Percentiles rank a stretch among this genome's conserved stretches.
Conservation (phyloP, 2,888 invertebrate species). For the Ormyrus thymus region DNA sequence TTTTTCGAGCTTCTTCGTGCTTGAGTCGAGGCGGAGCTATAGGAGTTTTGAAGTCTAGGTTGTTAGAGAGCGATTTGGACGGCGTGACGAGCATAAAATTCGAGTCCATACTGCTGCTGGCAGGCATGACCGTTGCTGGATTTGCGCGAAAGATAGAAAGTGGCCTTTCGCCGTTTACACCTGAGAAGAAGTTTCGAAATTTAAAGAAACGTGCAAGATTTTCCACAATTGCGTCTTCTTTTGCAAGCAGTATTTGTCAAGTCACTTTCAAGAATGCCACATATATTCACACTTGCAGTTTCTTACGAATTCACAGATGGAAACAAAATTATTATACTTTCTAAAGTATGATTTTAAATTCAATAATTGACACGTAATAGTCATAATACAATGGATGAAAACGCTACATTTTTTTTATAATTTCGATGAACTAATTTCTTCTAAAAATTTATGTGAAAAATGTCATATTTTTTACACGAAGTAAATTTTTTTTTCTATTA, state of each 20-base stretch:
- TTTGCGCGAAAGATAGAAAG: conserved; percentile 20
- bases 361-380: too few species aligned
- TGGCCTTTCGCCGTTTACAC: conserved; percentile 18
- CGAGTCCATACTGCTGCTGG: neutral
- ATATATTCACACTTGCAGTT: too few species aligned
- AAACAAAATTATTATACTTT: neutral
- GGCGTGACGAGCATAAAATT: neutral
- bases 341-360: neutral
- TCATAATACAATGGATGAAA: too few species aligned
- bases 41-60: conserved; percentile 75
- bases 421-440: too few species aligned
- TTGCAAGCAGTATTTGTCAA: too few species aligned
- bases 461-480: too few species aligned
- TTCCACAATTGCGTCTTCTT: too few species aligned
- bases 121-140: too few species aligned
- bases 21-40: conserved; percentile 76
- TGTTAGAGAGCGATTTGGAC: neutral
- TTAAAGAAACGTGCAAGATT: neutral
- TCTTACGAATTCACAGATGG: neutral
- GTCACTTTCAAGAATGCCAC: too few species aligned
- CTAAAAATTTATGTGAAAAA: too few species aligned
- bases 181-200: neutral
- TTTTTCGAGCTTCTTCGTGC: conserved; percentile 75
- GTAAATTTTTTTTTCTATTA: too few species aligned
- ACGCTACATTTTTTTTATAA: too few species aligned